Evolutionary conservation across 2,797 vertebrate species (phyloP), one percentile per base, ranked within the genome.

Genomic region (Scolopax bukidnonensis): DNA sequence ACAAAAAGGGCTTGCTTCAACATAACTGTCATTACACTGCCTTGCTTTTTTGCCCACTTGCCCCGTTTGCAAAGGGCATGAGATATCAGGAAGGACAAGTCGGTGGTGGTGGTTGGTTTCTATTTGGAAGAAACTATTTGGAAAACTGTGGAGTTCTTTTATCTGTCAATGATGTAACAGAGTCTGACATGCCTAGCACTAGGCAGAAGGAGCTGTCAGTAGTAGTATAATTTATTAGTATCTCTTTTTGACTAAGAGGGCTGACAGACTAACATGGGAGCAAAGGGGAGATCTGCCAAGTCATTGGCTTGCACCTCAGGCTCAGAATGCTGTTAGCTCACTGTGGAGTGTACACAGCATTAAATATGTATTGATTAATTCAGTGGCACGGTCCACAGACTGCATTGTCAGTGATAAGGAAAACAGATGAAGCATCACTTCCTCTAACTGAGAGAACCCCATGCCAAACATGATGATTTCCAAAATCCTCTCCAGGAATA

Each of bases 151-250:
- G 36, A 38, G 30, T 82, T 91, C 59, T 96, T 96, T 96, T 79
- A 93, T 87, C 56, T 86, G 59, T 63, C 83, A 87, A 14, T 92
- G 91, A 80, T 96, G 40, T 95, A 97, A 97, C 80, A 73, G 59
- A 57, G 92, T 95, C 89, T 96, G 96, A 91, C 94, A 93, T 91
- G 83, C 73, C 78, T 96, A 96, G 77, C 84, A 95, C 78, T 80
- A 76, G 90, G 83, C 86, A 98, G 92, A 97, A 95, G 83, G 92
- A 92, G 33, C 94, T 97, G 96, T 97, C 96, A 96, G 75, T 84
- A 74, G 65, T 92, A 78, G 81, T 91, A 85, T 79, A 96, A 96
- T 97, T 96, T 96, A 94, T 97, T 94, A 91, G 74, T 36, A 60
- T 96, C 48, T 61, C n/a, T 94, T 94, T 91, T 85, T 84, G 59